phyloP scores from a whole-genome alignment of 2,888 invertebrate species.

The Scaeva pyrastri region DNA sequence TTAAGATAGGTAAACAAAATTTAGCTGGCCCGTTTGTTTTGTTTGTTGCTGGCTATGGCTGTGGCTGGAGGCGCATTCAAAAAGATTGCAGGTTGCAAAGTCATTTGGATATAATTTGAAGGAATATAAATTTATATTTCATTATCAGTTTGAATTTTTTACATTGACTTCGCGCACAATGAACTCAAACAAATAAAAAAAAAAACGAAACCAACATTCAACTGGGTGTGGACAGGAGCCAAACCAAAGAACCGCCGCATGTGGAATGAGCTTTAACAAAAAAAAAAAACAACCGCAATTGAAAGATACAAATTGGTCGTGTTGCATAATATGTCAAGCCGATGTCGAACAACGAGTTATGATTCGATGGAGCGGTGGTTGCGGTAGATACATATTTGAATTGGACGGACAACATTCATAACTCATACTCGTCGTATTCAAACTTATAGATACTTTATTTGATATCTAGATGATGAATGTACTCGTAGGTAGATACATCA shows the following conservation, averaged over 20 bases:
- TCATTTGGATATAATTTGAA: slow-evolving; percentile 36
- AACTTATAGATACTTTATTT: slow-evolving; percentile 26
- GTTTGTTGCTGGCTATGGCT: not conserved
- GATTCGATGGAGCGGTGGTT: slow-evolving; percentile 20
- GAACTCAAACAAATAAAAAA: not conserved
- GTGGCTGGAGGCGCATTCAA: not conserved
- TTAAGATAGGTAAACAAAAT: slow-evolving; percentile 35
- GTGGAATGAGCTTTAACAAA: slow-evolving; percentile 7
- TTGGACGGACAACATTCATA: not conserved
- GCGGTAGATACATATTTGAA: not conserved
- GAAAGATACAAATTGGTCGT: slow-evolving; percentile 52
- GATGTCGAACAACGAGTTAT: slow-evolving; percentile 32
- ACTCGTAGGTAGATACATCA: not conserved
- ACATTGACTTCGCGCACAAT: slow-evolving; percentile 22
- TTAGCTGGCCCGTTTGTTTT: not conserved
- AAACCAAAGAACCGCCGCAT: too few relatives aligned
- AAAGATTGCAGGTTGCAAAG: slow-evolving; percentile 33
- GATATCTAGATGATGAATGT: slow-evolving; percentile 4
- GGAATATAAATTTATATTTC: slow-evolving; percentile 43
- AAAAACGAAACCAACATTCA: not conserved
- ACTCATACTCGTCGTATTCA: too few relatives aligned
- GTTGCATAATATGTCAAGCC: slow-evolving; percentile 42
- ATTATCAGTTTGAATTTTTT: slow-evolving; percentile 49
- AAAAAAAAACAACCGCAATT: slow-evolving; percentile 30
- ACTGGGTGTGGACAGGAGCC: slow-evolving; percentile 64